phyloP scores from a whole-genome alignment of 2,888 invertebrate species.

The Heteropelma amictum region DNA sequence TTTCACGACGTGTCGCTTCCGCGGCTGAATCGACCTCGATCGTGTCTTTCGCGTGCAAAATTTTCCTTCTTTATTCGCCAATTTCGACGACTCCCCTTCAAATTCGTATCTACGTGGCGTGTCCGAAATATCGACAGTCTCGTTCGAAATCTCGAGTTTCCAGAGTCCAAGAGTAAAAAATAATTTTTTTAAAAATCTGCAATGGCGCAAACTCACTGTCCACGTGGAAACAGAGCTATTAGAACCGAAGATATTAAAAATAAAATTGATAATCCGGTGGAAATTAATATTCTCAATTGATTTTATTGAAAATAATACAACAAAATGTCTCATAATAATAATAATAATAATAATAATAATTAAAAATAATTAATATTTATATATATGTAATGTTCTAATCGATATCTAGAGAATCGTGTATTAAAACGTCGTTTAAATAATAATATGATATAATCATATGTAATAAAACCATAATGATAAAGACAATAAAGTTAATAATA shows the following conservation, averaged over 20 bases:
- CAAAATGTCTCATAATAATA: conserved; percentile 77
- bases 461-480: conserved; percentile 67
- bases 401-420: conserved; percentile 76
- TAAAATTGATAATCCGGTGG: conserved; percentile 47
- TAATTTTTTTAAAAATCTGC: conserved; percentile 7
- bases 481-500: conserved; percentile 65
- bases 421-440: conserved; percentile 76
- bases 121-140: conserved; percentile 56
- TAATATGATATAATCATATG: conserved; percentile 70
- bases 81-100: no score
- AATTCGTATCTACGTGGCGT: conserved; percentile 51
- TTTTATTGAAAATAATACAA: conserved; percentile 79
- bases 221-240: conserved; percentile 31
- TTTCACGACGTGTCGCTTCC: no score
- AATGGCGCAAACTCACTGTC: conserved; percentile 53
- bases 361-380: conserved; percentile 77
- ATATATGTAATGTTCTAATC: conserved; percentile 75
- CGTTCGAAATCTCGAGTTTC: conserved; percentile 41
- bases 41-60: no score
- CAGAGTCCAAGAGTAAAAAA: conserved; percentile 37
- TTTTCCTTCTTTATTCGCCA: conserved; percentile 3
- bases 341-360: conserved; percentile 66
- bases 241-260: conserved; percentile 30
- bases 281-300: conserved; percentile 76
- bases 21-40: no score